Conservation (phyloP, 2,797 vertebrate species). For the Enteromius trimaculatus region DNA sequence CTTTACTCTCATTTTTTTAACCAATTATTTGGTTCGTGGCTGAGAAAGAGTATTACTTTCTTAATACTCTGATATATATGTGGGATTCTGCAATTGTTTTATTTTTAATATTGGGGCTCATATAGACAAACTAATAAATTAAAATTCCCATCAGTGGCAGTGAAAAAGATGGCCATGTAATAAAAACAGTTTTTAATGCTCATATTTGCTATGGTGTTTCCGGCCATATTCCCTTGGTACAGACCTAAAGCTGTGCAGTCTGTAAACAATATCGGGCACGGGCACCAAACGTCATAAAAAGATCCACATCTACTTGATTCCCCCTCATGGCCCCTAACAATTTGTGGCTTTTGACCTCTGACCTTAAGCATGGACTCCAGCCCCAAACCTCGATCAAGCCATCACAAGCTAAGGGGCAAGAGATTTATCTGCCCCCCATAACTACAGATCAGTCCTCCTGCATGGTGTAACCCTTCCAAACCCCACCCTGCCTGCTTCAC, state of each 20-base stretch:
- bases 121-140: neutral
- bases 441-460: conserved; percentile 44
- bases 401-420: conserved; percentile 43
- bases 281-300: conserved; percentile 48
- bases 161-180: neutral
- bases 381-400: conserved; percentile 47
- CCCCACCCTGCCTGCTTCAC: conserved; percentile 7
- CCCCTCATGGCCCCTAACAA: conserved; percentile 55
- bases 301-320: conserved; percentile 51
- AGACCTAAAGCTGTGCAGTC: neutral
- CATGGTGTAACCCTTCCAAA: conserved; percentile 42
- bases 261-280: neutral
- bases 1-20: neutral
- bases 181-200: neutral
- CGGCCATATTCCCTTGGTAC: neutral
- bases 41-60: neutral
- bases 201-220: neutral
- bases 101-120: too few species aligned
- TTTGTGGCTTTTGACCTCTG: conserved; percentile 54
- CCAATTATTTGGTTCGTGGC: neutral
- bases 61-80: neutral
- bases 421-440: conserved; percentile 59
- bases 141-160: neutral
- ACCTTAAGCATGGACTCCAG: conserved; percentile 42
- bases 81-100: too few species aligned